These are phyloP conservation scores for Lithophane socia DNA, from an alignment of 2,888 invertebrate genomes.

Conservation along the genomic window DNA sequence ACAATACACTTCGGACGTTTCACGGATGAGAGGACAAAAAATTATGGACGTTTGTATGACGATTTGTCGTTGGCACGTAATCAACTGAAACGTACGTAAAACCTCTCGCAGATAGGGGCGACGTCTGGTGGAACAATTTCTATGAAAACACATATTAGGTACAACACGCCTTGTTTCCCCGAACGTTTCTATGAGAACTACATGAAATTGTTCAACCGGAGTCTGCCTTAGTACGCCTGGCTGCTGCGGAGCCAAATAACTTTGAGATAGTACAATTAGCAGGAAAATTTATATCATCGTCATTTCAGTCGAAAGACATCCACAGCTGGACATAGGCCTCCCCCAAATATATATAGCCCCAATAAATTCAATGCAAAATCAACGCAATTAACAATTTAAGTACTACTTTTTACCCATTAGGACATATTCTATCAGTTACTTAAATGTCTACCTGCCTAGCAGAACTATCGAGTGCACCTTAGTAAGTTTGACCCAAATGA, in stretches of 20 bases:
- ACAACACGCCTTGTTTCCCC: too few relatives aligned
- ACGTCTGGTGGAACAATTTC: too few relatives aligned
- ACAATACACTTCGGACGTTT: conserved; percentile 15
- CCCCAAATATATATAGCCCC: background rate
- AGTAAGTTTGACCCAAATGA: background rate
- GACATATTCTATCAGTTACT: background rate
- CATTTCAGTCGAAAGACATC: too few relatives aligned
- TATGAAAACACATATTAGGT: too few relatives aligned
- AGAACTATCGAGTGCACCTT: background rate
- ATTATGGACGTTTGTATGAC: conserved; percentile 5
- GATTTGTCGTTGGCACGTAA: conserved; percentile 3
- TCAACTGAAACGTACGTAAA: conserved; percentile 26
- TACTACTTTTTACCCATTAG: background rate
- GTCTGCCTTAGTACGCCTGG: too few relatives aligned
- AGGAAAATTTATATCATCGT: background rate
- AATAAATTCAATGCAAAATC: background rate
- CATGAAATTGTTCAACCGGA: too few relatives aligned
- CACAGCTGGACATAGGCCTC: too few relatives aligned
- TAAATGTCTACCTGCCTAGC: too few relatives aligned
- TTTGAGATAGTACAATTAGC: background rate
- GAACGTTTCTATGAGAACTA: too few relatives aligned
- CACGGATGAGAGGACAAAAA: background rate
- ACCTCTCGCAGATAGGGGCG: too few relatives aligned
- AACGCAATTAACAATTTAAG: background rate
- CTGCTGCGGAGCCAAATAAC: background rate